Percentiles rank a stretch among this genome's conserved stretches.
Conservation (phyloP, 2,797 vertebrate species). For the Falco berigora region DNA sequence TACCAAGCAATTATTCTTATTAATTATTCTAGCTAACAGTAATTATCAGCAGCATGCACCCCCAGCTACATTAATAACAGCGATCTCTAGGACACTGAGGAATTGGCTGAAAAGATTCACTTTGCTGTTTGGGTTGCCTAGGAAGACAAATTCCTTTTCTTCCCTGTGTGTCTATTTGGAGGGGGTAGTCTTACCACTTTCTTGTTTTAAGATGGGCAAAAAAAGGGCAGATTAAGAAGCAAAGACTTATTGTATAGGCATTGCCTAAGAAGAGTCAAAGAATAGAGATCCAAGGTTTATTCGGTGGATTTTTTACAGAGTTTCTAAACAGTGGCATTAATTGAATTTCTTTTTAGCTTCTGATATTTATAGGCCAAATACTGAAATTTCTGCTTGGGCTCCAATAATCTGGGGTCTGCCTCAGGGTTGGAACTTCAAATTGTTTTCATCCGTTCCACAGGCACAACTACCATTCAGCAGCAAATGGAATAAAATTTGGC, state of each 20-base stretch:
- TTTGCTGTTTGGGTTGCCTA: constrained; percentile 56
- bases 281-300: background rate
- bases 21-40: constrained; percentile 81
- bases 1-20: constrained; percentile 80
- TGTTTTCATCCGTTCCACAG: background rate
- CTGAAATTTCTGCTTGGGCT: constrained; percentile 32
- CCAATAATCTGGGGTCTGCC: constrained; percentile 30
- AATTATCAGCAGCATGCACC: constrained; percentile 79
- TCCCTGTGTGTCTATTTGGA: background rate
- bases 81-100: constrained; percentile 74
- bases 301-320: background rate
- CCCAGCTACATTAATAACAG: constrained; percentile 78
- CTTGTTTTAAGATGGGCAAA: background rate
- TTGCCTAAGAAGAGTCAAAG: background rate
- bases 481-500: constrained; percentile 49
- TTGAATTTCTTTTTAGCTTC: background rate
- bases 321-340: background rate
- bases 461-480: constrained; percentile 1
- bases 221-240: background rate
- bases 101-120: constrained; percentile 72
- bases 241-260: background rate
- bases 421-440: background rate
- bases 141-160: constrained; percentile 54
- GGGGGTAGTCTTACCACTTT: background rate
- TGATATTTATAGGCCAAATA: constrained; percentile 54